Conservation (phyloP, 92 coral and sea anemone genomes). For the Parazoanthus swiftii region DNA sequence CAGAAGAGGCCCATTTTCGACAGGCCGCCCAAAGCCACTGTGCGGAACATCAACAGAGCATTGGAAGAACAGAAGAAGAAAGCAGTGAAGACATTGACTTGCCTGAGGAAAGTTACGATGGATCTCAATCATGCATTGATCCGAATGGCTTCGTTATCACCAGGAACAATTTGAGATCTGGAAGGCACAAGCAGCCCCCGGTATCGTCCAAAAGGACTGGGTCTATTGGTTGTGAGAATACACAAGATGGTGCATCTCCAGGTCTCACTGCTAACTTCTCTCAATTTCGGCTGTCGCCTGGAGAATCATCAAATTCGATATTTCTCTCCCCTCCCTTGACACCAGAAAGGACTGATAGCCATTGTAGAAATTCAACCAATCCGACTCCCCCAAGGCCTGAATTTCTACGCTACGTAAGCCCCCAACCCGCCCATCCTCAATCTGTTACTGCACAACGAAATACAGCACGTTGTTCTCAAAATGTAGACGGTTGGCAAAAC, state of each 20-base stretch:
- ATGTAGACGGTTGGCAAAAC: background rate
- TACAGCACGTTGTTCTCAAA: background rate
- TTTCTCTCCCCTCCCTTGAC: conserved; percentile 14
- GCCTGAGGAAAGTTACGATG: no score
- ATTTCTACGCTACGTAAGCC: background rate
- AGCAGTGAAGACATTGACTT: background rate
- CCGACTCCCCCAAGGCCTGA: background rate
- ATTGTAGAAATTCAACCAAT: background rate
- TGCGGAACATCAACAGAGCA: background rate
- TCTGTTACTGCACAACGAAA: background rate
- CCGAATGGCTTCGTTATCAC: background rate
- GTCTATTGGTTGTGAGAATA: background rate
- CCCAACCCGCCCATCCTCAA: background rate
- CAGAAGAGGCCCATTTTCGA: background rate
- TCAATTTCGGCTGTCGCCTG: background rate
- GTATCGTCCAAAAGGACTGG: background rate
- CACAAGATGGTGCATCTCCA: background rate
- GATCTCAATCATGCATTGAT: background rate
- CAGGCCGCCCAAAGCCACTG: background rate
- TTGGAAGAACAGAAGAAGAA: background rate
- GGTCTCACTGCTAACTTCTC: background rate
- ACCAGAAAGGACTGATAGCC: background rate
- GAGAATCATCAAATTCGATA: background rate
- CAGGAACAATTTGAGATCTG: conserved; percentile 7
- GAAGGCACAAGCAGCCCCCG: background rate